Base-by-base conservation (phyloP, 53 echinoderm and acorn worm genomes). In the Paelopatides confundens region DNA sequence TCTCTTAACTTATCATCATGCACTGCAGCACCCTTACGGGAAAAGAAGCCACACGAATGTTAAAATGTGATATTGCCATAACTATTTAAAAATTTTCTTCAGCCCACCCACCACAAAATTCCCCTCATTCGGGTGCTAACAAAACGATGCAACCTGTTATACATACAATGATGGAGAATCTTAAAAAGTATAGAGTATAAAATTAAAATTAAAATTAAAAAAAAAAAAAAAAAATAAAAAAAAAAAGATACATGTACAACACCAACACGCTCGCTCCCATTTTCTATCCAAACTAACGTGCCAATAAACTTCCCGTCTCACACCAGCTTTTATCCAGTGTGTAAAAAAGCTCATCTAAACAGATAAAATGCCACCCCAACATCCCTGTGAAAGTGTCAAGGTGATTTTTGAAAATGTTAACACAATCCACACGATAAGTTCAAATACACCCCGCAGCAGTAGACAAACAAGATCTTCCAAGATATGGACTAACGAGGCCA, bases 331-430 rank as follows among this genome's bases (percentile, higher is more conserved):
- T 12, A 54, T 54, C 17, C 54, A 13, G 54, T 54, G 23, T 2
- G 18, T 18, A 54, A 54, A n/a, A n/a, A n/a, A n/a, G n/a, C 54
- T 17, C 12, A 43, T 43, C 17, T 23, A n/a, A n/a, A 23, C 4
- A 54, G 18, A 17, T 21, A 43, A 71, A 71, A 38, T 39, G 21
- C 38, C 21, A 71, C 71, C 71, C 69, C 38, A 26, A 38, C n/a
- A 26, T 39, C 54, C 18, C 28, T 71, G 71, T 71, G 37, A 36
- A 71, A 71, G 71, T 71, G 71, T 71, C 71, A 71, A 71, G 71
- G 71, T 71, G 71, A 71, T 71, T 18, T 71, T 71, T 68, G 30
- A 39, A n/a, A 74, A 37, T 38, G 38, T 74, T 46, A 74, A 74
- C 74, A 40, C 40, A 26, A 74, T 37, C 47, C 74, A 74, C 74